Base-by-base conservation (phyloP, 2,797 vertebrate species). In the Lutjanus campechanus region DNA sequence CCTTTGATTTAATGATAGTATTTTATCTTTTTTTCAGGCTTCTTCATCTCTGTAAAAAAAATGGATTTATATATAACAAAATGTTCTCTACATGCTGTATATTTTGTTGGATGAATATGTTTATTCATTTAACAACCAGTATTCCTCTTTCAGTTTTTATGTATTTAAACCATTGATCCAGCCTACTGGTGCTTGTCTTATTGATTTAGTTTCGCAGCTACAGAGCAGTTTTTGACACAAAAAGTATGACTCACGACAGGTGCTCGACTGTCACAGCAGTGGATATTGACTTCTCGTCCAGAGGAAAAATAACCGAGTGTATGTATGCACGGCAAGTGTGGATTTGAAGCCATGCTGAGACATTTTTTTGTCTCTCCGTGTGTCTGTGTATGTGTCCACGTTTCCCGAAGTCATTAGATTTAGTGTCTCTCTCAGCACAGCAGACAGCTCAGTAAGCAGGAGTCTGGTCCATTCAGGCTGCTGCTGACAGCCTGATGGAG, bases 341-440 rank as follows among this genome's bases (percentile, higher is more conserved):
- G 43, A 25, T 56, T 41, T 64, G 5, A 58, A 13, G 10, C 41
- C 12, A n/a, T 7, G 49, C 29, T 75, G 22, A 51, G 40, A 60
- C 60, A 13, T 59, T 47, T 61, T 61, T 8, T n/a, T 5, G 2
- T 54, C 20, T 29, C 10, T 22, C 12, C 17, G 17, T 73, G 20
- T 49, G 7, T 25, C 11, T 47, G 54, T 69, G 40, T 36, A 0
- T 76, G 36, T 54, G 6, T 46, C 12, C 16, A 17, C 10, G 3
- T 77, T 54, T 20, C 13, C n/a, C n/a, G 25, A 22, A 68, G 65
- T 79, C 82, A 84, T 82, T 75, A 77, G 44, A 64, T 4, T 16
- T 53, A 59, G 58, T 54, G 25, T 17, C 72, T 71, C 64, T 67
- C 73, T 90, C 84, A 88, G 92, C 87, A 81, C 58, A 74, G 58